Evolutionary conservation across 92 coral and sea anemone genomes (phyloP).

Genomic region (Pocillopora meandrina): DNA sequence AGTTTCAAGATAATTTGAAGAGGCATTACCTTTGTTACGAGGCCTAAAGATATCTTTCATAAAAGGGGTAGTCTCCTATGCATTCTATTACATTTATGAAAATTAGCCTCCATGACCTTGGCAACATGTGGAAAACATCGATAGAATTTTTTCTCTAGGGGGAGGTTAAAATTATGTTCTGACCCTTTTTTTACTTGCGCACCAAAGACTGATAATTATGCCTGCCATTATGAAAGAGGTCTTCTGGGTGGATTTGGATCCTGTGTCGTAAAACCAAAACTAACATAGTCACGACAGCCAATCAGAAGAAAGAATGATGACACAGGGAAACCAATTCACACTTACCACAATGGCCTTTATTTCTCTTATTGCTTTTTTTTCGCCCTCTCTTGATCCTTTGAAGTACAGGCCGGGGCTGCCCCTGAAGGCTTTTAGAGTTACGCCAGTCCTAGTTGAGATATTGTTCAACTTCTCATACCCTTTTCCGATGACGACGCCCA

Average conservation of each 20-base stretch:
- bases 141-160: too few relatives aligned
- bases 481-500: slow-evolving; percentile 27
- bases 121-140: too few relatives aligned
- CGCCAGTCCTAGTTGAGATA: slow-evolving; percentile 18
- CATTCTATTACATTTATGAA: background rate
- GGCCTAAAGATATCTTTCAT: background rate
- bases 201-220: too few relatives aligned
- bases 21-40: background rate
- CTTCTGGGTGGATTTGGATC: too few relatives aligned
- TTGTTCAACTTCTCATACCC: slow-evolving; percentile 19
- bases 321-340: background rate
- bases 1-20: too few relatives aligned
- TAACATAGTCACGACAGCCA: too few relatives aligned
- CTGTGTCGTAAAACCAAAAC: too few relatives aligned
- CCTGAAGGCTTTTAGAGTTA: background rate
- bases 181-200: too few relatives aligned
- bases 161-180: too few relatives aligned
- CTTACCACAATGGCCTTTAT: slow-evolving; percentile 23
- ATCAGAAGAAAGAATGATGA: too few relatives aligned
- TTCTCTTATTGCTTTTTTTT: slow-evolving; percentile 25
- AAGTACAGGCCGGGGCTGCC: background rate
- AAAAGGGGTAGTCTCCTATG: background rate
- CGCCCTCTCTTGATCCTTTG: background rate
- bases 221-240: too few relatives aligned
- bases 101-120: slow-evolving; percentile 7